Base-by-base conservation (phyloP, 1,140 invertebrate species). In the Drosophila pruinosa region DNA sequence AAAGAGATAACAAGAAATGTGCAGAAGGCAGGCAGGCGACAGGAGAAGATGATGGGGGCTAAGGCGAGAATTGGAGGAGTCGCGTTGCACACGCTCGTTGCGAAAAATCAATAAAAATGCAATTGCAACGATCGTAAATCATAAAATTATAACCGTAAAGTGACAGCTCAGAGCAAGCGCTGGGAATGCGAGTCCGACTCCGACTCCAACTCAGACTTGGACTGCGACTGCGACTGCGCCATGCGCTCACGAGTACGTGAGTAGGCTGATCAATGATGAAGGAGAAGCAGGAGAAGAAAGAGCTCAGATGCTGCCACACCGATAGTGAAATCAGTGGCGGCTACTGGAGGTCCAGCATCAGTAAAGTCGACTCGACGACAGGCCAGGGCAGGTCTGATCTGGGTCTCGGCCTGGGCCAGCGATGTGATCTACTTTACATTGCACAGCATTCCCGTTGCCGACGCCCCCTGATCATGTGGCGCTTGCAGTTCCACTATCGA, bases 101-200 rank as follows among this genome's bases (percentile, higher is more conserved):
- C 82, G 78, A 88, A 89, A 88, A 88, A 80, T 88, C 83, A 86
- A 86, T 86, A 86, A 86, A 86, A 86, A 88, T 86, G 68, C 82
- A 86, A 86, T 86, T 86, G 82, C 82, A 36, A 50, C 63, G 83
- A 89, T 79, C 85, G 75, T 89, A 89, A 89, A 89, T 89, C 85
- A 89, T 89, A 89, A 89, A 89, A 75, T 89, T 88, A 89, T 89
- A 89, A 89, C 85, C 85, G 85, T 89, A 89, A 89, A 89, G 85
- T 89, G 85, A 89, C 85, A 89, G 85, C 79, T 89, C 72, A 75
- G 82, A 85, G 81, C 78, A 86, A 72, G 78, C 82, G 59, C 65
- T 88, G 83, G 82, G 83, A 88, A 86, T 88, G 78, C 82, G 63
- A 75, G 3, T 10, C n/a, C 58, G 14, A 15, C 34, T 36, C 7